Evolutionary conservation across 2,113 vertebrate genomes (phyloP).

Genomic region (Chloropsis cyanopogon): DNA sequence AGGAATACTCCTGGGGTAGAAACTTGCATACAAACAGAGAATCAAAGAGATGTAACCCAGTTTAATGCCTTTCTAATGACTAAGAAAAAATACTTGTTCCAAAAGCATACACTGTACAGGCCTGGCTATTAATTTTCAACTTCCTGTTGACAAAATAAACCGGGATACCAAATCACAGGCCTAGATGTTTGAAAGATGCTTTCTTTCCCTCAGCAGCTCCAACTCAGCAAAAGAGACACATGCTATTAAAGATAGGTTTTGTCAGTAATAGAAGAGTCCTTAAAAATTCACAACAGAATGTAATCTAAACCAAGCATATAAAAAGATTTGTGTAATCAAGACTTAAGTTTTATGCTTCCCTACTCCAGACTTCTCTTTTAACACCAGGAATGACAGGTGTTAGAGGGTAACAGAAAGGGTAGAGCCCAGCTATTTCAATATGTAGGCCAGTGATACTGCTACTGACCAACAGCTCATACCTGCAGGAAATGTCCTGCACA

Average conservation of each 20-base stretch:
- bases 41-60: not conserved
- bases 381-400: not conserved
- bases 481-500: not conserved
- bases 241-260: not conserved
- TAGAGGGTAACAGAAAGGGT: not conserved
- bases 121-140: not conserved
- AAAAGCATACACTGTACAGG: not conserved
- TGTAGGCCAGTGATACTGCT: not conserved
- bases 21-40: not conserved
- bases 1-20: not conserved
- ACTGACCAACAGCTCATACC: not conserved
- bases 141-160: not conserved
- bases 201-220: not conserved
- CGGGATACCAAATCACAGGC: not conserved
- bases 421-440: not conserved
- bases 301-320: not conserved
- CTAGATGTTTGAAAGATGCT: not conserved
- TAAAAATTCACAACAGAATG: not conserved
- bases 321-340: not conserved
- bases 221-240: not conserved
- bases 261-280: not conserved
- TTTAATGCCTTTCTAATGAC: not conserved
- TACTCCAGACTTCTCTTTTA: not conserved
- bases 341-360: not conserved
- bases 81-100: not conserved